Evolutionary conservation across 2,113 vertebrate species (phyloP).

Genomic region (Copsychus sechellarum): DNA sequence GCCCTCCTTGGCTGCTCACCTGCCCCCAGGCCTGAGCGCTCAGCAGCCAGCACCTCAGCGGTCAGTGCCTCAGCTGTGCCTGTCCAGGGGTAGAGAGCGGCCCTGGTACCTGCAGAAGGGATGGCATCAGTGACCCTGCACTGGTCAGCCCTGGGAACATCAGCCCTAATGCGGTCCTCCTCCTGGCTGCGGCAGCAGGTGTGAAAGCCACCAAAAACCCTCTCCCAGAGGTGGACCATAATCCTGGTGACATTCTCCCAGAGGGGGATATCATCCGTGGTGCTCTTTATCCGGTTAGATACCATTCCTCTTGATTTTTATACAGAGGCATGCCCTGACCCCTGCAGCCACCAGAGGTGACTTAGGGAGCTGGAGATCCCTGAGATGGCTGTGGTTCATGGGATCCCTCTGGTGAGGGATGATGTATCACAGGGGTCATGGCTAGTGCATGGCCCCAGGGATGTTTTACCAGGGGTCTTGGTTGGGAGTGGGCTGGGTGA

Average conservation of each 20-base stretch:
- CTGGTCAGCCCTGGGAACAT: fast-evolving
- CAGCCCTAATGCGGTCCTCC: neutral
- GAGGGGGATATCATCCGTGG: fast-evolving
- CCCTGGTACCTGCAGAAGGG: neutral
- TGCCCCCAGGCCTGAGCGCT: neutral
- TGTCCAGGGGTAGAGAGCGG: neutral
- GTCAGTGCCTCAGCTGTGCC: neutral
- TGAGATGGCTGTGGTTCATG: fast-evolving
- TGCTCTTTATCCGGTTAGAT: neutral
- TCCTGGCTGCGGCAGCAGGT: neutral
- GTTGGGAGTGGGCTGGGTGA: neutral
- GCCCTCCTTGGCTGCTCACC: neutral
- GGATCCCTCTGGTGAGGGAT: neutral
- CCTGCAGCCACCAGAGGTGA: neutral
- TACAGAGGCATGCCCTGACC: neutral
- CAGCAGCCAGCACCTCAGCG: fast-evolving
- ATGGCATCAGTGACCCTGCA: fast-evolving
- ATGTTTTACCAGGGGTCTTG: neutral
- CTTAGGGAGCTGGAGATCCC: too few species aligned
- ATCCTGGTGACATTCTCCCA: neutral
- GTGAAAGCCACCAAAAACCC: neutral
- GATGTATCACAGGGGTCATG: neutral
- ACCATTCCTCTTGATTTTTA: neutral
- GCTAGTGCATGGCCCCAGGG: fast-evolving
- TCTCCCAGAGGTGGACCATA: neutral